A percentile compares a stretch with the other conserved stretches of the same genome.
These are phyloP conservation scores for Cranoglanis bouderius DNA, from an alignment of 2,113 vertebrate species.

Conservation along the genomic window DNA sequence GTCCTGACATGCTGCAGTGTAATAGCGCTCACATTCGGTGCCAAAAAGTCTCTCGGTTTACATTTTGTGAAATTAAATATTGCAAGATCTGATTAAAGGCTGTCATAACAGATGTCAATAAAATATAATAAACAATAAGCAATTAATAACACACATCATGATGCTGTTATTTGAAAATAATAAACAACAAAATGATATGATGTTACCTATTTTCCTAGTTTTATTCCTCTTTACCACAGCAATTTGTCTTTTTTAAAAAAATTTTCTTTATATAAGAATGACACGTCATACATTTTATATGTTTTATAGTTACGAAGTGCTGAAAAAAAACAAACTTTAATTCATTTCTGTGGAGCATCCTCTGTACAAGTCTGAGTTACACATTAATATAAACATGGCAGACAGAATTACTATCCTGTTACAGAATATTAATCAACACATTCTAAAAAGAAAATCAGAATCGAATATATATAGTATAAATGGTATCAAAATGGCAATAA, in stretches of 20 bases:
- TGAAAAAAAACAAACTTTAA: too few relatives aligned
- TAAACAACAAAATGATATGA: background rate
- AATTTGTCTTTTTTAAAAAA: background rate
- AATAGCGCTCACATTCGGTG: background rate
- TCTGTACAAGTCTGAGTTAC: background rate
- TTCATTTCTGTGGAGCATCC: too few relatives aligned
- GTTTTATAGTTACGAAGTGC: background rate
- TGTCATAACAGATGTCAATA: background rate
- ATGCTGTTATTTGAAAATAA: background rate
- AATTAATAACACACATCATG: background rate
- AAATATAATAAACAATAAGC: background rate
- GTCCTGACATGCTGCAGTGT: background rate
- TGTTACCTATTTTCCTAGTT: background rate
- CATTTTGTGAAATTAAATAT: background rate
- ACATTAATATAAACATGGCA: too few relatives aligned
- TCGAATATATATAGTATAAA: too few relatives aligned
- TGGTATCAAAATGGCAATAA: too few relatives aligned
- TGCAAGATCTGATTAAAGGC: background rate
- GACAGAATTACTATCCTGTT: too few relatives aligned
- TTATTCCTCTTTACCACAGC: background rate
- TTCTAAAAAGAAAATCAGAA: too few relatives aligned
- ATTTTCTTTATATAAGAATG: background rate
- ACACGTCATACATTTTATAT: background rate
- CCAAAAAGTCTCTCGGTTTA: background rate
- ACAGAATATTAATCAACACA: too few relatives aligned